Evolutionary conservation across 2,797 vertebrate species (phyloP), one percentile per base, ranked within the genome.

Genomic region (Hafferia zeledoni): DNA sequence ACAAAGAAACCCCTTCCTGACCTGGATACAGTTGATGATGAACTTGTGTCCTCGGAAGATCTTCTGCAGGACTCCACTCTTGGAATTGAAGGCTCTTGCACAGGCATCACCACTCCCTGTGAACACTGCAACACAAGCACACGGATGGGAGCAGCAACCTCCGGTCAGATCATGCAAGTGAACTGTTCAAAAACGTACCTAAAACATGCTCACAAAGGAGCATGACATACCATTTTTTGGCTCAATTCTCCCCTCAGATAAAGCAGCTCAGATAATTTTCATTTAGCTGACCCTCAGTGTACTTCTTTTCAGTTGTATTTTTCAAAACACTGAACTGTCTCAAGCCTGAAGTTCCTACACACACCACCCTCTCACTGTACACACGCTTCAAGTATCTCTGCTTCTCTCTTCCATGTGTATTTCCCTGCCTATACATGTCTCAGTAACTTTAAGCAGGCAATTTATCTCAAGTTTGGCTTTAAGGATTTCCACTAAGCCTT

Each of bases 11-110:
- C 25, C 28, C n/a, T 61, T 72, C 27, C 97, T 90, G 90, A 98
- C 98, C 98, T 98, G 98, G 94, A 98, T 97, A 81, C 98, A 98
- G 96, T 98, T 98, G 94, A 98, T 98, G 95, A 98, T 92, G 80
- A 98, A 98, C 52, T 97, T 97, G 80, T 98, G 98, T 61, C 98
- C 98, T 53, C 98, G 97, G 93, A 98, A 98, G 77, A 98, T 98
- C 95, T 97, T 97, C 94, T 97, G 98, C 85, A 98, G 96, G 63
- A 94, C 97, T 18, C 98, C 98, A 0, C 98, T 98, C 82, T 88
- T 97, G 52, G 98, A 97, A 61, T 98, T 98, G 90, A 98, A 98
- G 72, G 98, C 98, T 78, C 98, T 96, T 24, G 98, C 98, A 19
- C 98, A 98, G 71, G 98, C 97, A 35, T 98, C 98, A 2, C 98